These are phyloP conservation scores for Drosophila birchii DNA, from an alignment of 2,888 invertebrate species.

Conservation along the genomic window DNA sequence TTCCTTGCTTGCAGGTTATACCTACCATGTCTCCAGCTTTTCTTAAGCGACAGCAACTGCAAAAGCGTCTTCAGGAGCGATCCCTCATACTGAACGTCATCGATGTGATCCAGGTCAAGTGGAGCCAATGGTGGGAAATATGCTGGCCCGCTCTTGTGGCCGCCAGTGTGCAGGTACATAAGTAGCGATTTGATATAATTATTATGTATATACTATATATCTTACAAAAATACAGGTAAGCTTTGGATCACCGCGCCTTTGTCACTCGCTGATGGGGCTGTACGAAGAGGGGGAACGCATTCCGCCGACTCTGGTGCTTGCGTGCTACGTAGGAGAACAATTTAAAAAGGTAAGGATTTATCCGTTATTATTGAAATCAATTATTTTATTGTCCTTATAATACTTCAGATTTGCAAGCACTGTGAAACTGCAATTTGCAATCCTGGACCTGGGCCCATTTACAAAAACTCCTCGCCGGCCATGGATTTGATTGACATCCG, in stretches of 20 bases:
- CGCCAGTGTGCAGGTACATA: slow-evolving; percentile 7
- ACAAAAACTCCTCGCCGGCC: slow-evolving; percentile 42
- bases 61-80: slow-evolving; percentile 23
- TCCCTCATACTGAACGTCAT: slow-evolving; percentile 48
- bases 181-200: not conserved
- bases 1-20: not conserved
- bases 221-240: not conserved
- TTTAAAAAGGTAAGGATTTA: not conserved
- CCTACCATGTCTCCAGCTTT: not conserved
- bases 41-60: not conserved
- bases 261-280: slow-evolving; percentile 12
- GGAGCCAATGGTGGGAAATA: slow-evolving; percentile 11
- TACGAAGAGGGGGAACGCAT: slow-evolving; percentile 15
- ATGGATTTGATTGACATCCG: slow-evolving; percentile 53
- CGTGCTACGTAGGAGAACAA: not conserved
- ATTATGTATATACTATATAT: not conserved
- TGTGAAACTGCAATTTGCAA: slow-evolving; percentile 38
- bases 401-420: slow-evolving; percentile 36
- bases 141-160: slow-evolving; percentile 3
- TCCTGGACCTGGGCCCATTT: slow-evolving; percentile 12
- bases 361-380: accelerated
- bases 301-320: slow-evolving; percentile 9
- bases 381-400: not conserved
- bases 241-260: slow-evolving; percentile 16
- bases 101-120: slow-evolving; percentile 2